Evolutionary conservation across 2,797 vertebrate genomes (phyloP).

Genomic region (Melanotaenia trifasciata): DNA sequence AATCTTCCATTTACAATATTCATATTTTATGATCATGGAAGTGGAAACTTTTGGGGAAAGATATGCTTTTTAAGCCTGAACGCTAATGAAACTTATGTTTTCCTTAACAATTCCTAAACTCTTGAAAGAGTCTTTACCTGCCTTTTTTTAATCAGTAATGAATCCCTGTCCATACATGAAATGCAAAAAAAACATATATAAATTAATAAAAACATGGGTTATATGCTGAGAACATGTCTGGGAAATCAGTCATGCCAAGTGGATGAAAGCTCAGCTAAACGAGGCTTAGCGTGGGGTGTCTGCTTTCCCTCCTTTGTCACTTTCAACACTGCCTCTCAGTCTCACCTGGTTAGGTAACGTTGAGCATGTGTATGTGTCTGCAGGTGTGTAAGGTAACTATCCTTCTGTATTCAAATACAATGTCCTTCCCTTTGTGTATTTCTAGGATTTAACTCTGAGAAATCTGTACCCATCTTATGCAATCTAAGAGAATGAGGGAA

Average conservation of each 20-base stretch:
- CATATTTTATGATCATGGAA: background rate
- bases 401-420: slow-evolving; percentile 47
- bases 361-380: slow-evolving; percentile 32
- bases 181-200: background rate
- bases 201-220: background rate
- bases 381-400: slow-evolving; percentile 24
- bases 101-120: background rate
- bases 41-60: background rate
- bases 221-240: background rate
- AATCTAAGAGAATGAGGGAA: background rate
- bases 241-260: slow-evolving; percentile 15
- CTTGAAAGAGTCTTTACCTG: background rate
- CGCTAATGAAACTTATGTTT: background rate
- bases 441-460: slow-evolving; percentile 43
- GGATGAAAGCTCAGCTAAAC: slow-evolving; percentile 23
- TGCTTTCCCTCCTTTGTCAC: slow-evolving; percentile 60
- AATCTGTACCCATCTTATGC: slow-evolving; percentile 9
- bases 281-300: slow-evolving; percentile 50
- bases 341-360: slow-evolving; percentile 57
- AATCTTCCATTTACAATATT: background rate
- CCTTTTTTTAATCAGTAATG: background rate
- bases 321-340: slow-evolving; percentile 60
- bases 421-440: slow-evolving; percentile 39
- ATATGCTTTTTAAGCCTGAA: background rate
- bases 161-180: background rate